Percentiles rank a stretch among this genome's conserved stretches.
phyloP scores from a whole-genome alignment of 2,113 vertebrate species.

The Acanthisitta chloris region DNA sequence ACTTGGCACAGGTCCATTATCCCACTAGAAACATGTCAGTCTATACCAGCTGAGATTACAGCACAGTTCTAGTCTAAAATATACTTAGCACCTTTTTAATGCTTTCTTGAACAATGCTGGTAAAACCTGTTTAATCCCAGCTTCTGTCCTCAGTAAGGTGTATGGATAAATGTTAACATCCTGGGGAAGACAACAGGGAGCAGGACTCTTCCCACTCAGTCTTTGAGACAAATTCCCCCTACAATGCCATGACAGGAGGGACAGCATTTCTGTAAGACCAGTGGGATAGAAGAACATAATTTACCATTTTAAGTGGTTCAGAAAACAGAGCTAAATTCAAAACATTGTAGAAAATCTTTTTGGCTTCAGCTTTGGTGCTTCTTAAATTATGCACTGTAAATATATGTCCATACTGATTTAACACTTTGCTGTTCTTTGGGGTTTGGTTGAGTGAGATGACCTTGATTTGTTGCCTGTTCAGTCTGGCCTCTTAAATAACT shows the following conservation, averaged over 20 bases:
- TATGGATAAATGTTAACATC: not conserved
- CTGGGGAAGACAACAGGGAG: not conserved
- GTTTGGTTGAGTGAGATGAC: not conserved
- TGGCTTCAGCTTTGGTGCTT: not conserved
- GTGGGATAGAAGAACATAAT: not conserved
- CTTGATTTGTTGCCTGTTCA: not conserved
- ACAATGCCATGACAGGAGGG: not conserved
- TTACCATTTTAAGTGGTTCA: not conserved
- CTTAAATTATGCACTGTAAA: slow-evolving; percentile 39
- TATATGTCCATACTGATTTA: not conserved
- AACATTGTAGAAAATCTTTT: not conserved
- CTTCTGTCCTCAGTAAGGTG: not conserved
- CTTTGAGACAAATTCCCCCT: not conserved
- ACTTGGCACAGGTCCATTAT: not conserved
- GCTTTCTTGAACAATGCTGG: not conserved
- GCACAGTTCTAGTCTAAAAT: not conserved
- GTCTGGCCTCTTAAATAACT: not conserved
- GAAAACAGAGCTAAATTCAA: not conserved
- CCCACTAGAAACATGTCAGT: not conserved
- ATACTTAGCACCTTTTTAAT: not conserved
- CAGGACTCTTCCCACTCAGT: not conserved
- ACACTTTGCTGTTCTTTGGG: not conserved
- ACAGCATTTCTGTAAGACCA: not conserved
- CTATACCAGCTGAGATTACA: slow-evolving; percentile 4
- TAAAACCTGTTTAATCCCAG: not conserved